Conservation (phyloP, 1,140 invertebrate species). For the Mamestra configurata region DNA sequence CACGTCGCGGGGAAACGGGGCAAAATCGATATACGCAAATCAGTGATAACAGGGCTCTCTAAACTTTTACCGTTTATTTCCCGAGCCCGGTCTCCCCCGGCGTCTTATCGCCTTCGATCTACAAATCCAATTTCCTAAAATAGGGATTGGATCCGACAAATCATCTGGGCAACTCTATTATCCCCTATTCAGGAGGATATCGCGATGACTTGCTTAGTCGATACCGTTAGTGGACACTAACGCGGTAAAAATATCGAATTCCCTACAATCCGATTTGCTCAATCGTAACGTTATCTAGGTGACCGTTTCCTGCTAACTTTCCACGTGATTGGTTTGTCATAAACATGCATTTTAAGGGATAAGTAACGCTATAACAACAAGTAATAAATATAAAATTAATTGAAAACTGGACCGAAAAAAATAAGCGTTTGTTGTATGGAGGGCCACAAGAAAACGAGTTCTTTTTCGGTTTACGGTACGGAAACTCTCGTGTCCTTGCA, state of each 20-base stretch:
- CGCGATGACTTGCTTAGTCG: slow-evolving; percentile 65
- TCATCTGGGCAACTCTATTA: slow-evolving; percentile 86
- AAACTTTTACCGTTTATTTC: slow-evolving; percentile 76
- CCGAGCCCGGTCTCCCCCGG: slow-evolving; percentile 48
- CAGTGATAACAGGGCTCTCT: slow-evolving; percentile 75
- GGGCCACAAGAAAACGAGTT: too few relatives aligned
- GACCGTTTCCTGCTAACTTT: slow-evolving; percentile 4
- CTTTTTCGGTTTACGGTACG: too few relatives aligned
- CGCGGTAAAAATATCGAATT: slow-evolving; percentile 38
- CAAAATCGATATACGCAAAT: slow-evolving; percentile 83
- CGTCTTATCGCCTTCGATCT: slow-evolving; percentile 74
- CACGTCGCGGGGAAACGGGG: slow-evolving; percentile 54
- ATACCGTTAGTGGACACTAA: slow-evolving; percentile 48
- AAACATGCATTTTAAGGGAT: too few relatives aligned
- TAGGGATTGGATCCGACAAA: slow-evolving; percentile 88
- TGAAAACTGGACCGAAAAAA: too few relatives aligned
- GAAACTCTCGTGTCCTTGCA: too few relatives aligned
- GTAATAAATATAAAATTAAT: too few relatives aligned
- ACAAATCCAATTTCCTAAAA: slow-evolving; percentile 89
- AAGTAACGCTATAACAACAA: too few relatives aligned
- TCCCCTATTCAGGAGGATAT: slow-evolving; percentile 65
- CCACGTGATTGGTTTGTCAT: background rate
- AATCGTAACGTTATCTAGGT: slow-evolving; percentile 24
- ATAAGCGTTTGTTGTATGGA: too few relatives aligned
- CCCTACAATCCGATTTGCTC: slow-evolving; percentile 29